These are phyloP conservation scores for Parapsyche elsis DNA, from an alignment of 1,140 invertebrate species.

Conservation along the genomic window DNA sequence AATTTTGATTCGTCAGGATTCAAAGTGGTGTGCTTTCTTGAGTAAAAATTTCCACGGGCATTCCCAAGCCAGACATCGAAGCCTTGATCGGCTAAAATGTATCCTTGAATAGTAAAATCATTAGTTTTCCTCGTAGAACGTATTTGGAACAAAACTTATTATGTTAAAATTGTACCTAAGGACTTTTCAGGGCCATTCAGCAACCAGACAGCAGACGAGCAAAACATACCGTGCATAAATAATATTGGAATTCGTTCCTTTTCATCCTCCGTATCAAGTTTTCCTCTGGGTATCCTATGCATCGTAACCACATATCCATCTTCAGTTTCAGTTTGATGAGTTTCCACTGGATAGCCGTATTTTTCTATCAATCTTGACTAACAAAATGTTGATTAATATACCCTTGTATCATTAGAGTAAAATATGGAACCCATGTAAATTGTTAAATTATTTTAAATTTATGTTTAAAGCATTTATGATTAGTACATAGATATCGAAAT, in stretches of 20 bases:
- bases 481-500: no score
- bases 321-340: slow-evolving; percentile 64
- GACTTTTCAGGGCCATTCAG: slow-evolving; percentile 68
- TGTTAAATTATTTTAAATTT: no score
- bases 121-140: neutral
- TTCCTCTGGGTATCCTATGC: slow-evolving; percentile 59
- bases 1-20: slow-evolving; percentile 72
- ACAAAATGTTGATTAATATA: neutral
- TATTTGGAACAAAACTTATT: neutral
- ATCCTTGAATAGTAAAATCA: slow-evolving; percentile 60
- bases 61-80: slow-evolving; percentile 85
- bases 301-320: slow-evolving; percentile 69
- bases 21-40: slow-evolving; percentile 66
- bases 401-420: no score
- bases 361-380: slow-evolving; percentile 60
- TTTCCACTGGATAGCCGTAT: slow-evolving; percentile 72
- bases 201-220: slow-evolving; percentile 73
- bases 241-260: slow-evolving; percentile 59
- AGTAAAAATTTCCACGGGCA: slow-evolving; percentile 72
- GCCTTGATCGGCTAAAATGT: slow-evolving; percentile 75
- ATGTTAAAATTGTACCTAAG: slow-evolving; percentile 61
- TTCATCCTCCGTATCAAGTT: neutral
- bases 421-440: no score
- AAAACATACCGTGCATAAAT: slow-evolving; percentile 77
- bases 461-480: no score